These are phyloP conservation scores for Arvicanthis niloticus DNA, from an alignment of 2,113 vertebrate genomes.

Conservation along the genomic window DNA sequence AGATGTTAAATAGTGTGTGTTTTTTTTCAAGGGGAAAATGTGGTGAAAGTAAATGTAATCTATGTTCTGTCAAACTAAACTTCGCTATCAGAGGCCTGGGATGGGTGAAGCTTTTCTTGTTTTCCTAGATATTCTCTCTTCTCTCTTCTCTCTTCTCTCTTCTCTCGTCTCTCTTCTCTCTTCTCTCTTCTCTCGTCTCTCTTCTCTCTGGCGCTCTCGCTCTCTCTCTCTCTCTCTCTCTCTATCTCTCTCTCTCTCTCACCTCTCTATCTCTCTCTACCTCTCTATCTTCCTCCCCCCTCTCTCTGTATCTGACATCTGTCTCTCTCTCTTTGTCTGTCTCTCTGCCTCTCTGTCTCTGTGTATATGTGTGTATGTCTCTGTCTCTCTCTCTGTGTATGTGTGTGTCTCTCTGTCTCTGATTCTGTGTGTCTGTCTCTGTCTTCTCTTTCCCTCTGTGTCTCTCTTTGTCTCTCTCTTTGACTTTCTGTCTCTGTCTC, in stretches of 20 bases:
- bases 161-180: not conserved
- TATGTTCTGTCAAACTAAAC: not conserved
- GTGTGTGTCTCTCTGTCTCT: too few species aligned
- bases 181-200: not conserved
- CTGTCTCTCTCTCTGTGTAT: too few species aligned
- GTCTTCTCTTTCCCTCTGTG: too few species aligned
- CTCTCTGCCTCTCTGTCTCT: too few species aligned
- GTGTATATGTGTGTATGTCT: too few species aligned
- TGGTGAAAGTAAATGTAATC: conserved; percentile 36
- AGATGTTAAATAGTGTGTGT: conserved; percentile 29
- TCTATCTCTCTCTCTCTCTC: not conserved
- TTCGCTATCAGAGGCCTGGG: conserved; percentile 14
- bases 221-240: not conserved
- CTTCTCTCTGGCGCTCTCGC: too few species aligned
- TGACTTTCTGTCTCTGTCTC: too few species aligned
- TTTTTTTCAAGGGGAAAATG: conserved; percentile 40
- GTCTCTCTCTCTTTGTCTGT: too few species aligned
- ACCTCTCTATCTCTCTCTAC: not conserved
- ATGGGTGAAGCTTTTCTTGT: conserved; percentile 24
- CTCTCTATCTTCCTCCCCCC: too few species aligned
- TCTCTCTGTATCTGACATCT: too few species aligned
- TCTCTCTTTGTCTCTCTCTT: too few species aligned
- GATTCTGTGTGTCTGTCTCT: too few species aligned
- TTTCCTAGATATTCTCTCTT: conserved; percentile 29
- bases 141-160: not conserved